Percentiles rank a stretch among this genome's conserved stretches.
phyloP scores from a whole-genome alignment of 2,888 invertebrate genomes.

The Lasioglossum calceatum region DNA sequence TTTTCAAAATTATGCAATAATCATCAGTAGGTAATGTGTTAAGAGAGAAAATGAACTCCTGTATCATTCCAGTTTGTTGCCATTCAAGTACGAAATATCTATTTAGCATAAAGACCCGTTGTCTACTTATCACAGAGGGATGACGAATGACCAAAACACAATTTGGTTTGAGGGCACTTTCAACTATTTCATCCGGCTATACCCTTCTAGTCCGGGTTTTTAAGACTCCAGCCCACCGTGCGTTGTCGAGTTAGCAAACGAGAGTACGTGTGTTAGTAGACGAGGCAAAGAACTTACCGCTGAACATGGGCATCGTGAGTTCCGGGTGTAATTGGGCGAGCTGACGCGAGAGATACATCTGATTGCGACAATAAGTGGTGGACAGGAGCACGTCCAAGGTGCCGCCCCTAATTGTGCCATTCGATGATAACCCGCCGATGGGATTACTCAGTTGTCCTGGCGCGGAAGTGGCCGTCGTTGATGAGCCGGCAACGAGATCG shows the following conservation, averaged over 20 bases:
- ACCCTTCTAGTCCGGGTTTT: too few species aligned
- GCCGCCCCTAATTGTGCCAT: slow-evolving; percentile 84
- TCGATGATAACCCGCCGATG: slow-evolving; percentile 66
- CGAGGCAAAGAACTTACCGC: slow-evolving; percentile 88
- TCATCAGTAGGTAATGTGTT: too few species aligned
- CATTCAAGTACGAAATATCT: too few species aligned
- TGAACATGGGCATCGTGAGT: slow-evolving; percentile 99
- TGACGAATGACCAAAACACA: too few species aligned
- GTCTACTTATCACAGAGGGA: too few species aligned
- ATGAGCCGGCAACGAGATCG: slow-evolving; percentile 73
- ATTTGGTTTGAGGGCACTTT: too few species aligned
- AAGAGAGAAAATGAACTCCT: too few species aligned
- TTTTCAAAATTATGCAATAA: too few species aligned
- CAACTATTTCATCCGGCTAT: too few species aligned
- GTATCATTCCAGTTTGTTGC: too few species aligned
- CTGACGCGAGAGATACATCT: slow-evolving; percentile 96
- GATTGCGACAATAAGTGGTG: slow-evolving; percentile 96
- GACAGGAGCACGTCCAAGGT: slow-evolving; percentile 94
- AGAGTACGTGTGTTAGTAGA: neutral
- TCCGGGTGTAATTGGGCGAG: slow-evolving; percentile 98
- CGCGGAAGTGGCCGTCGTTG: slow-evolving; percentile 66
- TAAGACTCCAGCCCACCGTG: too few species aligned
- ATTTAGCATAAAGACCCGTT: too few species aligned
- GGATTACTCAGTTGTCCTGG: slow-evolving; percentile 67
- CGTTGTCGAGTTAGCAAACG: neutral